Evolutionary conservation across 2,888 invertebrate species (phyloP).

Genomic region (Troglohyphantes excavatus): DNA sequence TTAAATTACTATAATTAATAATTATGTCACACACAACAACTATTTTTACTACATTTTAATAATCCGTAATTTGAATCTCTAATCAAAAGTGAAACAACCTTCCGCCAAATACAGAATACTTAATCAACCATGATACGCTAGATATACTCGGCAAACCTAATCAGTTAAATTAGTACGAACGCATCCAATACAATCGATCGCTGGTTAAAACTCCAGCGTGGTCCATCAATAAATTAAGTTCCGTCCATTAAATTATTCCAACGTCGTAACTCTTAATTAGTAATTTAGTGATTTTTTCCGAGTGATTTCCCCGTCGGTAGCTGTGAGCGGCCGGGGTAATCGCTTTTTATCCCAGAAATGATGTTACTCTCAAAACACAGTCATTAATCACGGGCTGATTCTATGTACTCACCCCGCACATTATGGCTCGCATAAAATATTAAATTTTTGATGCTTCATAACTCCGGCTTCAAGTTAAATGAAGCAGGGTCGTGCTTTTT

Average conservation of each 20-base stretch:
- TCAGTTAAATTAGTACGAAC: not conserved
- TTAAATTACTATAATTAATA: no score
- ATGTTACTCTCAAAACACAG: conserved; percentile 7
- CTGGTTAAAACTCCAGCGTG: not conserved
- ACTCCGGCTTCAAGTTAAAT: conserved; percentile 55
- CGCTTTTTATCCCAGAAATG: conserved; percentile 60
- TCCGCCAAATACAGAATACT: not conserved
- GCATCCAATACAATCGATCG: conserved; percentile 39
- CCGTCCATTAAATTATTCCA: conserved; percentile 67
- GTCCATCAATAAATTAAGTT: conserved; percentile 37
- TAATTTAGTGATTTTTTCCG: conserved; percentile 48
- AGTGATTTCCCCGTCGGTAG: conserved; percentile 23
- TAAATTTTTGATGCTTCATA: conserved; percentile 63
- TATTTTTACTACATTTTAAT: no score
- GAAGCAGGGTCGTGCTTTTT: conserved; percentile 18
- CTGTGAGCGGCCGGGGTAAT: conserved; percentile 23
- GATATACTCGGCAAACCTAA: not conserved
- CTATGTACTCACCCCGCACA: conserved; percentile 27
- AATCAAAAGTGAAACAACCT: no score
- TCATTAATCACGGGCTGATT: conserved; percentile 59
- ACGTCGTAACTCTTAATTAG: conserved; percentile 57
- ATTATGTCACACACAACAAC: no score
- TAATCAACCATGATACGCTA: not conserved
- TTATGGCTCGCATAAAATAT: conserved; percentile 62
- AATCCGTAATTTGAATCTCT: no score